Evolutionary conservation across 2,113 vertebrate genomes (phyloP).

Genomic region (Phyllostomus hastatus): DNA sequence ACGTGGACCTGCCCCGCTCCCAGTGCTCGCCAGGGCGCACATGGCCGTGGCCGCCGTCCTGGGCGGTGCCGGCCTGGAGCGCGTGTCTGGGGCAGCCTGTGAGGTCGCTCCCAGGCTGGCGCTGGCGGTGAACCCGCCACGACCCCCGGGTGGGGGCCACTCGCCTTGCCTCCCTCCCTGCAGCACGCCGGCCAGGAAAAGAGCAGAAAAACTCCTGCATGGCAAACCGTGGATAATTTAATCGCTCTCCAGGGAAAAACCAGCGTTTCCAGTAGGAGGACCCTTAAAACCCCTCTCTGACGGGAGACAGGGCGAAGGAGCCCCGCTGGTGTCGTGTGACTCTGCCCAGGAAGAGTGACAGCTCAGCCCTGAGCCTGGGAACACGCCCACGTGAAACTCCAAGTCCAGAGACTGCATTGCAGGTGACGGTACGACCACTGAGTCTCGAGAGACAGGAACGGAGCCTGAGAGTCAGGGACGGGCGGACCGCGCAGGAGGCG

Average conservation of each 20-base stretch:
- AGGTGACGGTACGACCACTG: neutral
- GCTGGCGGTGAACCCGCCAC: neutral
- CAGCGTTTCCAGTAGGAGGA: neutral
- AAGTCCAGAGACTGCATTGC: neutral
- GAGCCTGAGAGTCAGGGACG: neutral
- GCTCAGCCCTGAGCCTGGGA: neutral
- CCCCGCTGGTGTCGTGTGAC: neutral
- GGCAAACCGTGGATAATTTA: neutral
- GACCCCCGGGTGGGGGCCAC: neutral
- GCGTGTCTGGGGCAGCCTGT: neutral
- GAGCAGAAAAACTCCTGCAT: neutral
- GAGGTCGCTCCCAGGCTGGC: neutral
- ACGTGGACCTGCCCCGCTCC: neutral
- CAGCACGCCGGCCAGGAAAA: neutral
- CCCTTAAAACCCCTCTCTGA: neutral
- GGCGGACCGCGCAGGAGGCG: neutral
- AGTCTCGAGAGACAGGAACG: neutral
- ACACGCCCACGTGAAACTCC: neutral
- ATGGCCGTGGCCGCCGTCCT: neutral
- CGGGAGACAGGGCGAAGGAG: neutral
- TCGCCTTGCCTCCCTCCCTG: neutral
- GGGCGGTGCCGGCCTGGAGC: neutral
- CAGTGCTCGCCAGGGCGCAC: neutral
- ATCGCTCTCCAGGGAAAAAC: neutral
- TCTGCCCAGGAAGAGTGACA: neutral